Evolutionary conservation across 2,888 invertebrate genomes (phyloP), one percentile per base, ranked within the genome.

Genomic region (Urechis unicinctus): DNA sequence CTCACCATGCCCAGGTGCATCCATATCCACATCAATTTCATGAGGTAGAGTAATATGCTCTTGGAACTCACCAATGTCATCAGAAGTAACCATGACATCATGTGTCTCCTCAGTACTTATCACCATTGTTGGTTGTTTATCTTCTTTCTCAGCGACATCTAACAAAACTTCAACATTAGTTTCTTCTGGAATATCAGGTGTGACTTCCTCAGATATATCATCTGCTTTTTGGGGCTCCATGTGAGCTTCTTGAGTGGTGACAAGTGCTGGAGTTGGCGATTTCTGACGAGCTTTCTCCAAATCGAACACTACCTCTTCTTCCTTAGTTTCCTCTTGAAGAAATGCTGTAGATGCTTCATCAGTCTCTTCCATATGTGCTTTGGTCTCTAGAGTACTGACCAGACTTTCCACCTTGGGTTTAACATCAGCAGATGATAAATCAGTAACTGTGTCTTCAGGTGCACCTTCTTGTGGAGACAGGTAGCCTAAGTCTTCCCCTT

Each of bases 401-500:
- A 56, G 42, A n/a, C 48, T 43, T 43, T 53, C 42, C 9, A 47
- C 50, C 30, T 53, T 36, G 6, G 45, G 46, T 29, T 41, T 47
- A 13, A 50, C 42, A 4, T 53, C 52, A 26, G 56, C 55, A 21
- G 52, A 55, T 2, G 52, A 41, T 13, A 60, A 52, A 13, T 59
- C 55, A 2, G 36, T 53, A 1, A 44, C 42, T 3, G 61, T 50
- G 9, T 60, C 61, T 30, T 56, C 46, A 2, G 55, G 52, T 21
- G 56, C n/a, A n/a, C 30, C 55, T 9, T 60, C 61, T 42, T 65
- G 63, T n/a, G 61, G 57, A 9, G 61, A 51, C 9, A 61, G 60
- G 42, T 52, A 56, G 52, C 58, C 62, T 47, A 64, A 59, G 26
- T 64, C 64, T 25, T 64, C 64, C 28, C 61, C 64, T 52, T 61